Evolutionary conservation across 53 echinoderm and acorn worm genomes (phyloP).

Genomic region (Temnopleurus reevesii): DNA sequence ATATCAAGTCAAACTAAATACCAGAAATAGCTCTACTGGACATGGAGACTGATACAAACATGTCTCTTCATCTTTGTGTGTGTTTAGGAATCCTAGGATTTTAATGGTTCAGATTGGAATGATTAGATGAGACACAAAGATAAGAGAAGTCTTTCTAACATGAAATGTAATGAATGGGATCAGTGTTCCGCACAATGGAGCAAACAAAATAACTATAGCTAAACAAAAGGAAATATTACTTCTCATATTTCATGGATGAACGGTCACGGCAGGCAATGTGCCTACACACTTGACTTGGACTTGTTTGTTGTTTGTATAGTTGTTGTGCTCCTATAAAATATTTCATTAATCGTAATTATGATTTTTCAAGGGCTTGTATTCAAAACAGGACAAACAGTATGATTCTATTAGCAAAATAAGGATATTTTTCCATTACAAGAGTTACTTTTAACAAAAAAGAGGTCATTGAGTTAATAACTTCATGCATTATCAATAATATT

Average conservation of each 20-base stretch:
- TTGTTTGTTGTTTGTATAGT: background rate
- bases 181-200: background rate
- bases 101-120: background rate
- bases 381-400: background rate
- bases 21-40: conserved; percentile 20
- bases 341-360: background rate
- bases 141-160: conserved; percentile 31
- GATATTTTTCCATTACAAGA: too few relatives aligned
- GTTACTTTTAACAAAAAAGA: too few relatives aligned
- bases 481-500: too few relatives aligned
- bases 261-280: background rate
- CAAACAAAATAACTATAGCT: background rate
- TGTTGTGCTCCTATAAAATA: background rate
- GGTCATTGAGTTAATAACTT: too few relatives aligned
- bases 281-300: background rate
- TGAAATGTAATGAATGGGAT: background rate
- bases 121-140: background rate
- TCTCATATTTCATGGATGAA: conserved; percentile 3
- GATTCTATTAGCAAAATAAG: background rate
- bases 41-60: background rate
- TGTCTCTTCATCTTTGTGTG: background rate
- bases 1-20: background rate
- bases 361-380: background rate
- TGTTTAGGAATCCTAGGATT: background rate
- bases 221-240: background rate